These are phyloP conservation scores for Chrysolina haemoptera DNA, from an alignment of 2,888 invertebrate species.

Conservation along the genomic window DNA sequence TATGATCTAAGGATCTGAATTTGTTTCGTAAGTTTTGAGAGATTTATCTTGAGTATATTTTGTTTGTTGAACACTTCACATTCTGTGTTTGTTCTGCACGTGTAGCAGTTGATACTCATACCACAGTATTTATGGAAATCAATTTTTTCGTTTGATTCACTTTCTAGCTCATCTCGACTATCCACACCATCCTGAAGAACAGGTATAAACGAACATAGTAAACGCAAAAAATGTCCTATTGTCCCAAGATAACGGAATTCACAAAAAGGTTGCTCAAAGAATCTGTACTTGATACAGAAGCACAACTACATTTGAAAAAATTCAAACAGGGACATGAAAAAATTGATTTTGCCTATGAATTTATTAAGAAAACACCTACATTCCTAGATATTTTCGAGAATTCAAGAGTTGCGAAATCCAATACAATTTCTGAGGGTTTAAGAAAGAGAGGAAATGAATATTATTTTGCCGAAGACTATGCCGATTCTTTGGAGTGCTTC, in stretches of 20 bases:
- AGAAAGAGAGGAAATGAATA: not conserved
- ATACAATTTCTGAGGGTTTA: not conserved
- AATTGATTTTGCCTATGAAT: not conserved
- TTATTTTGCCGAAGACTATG: not conserved
- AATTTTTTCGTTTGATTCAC: too few relatives aligned
- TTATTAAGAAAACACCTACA: not conserved
- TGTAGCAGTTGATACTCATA: too few relatives aligned
- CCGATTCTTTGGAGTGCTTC: not conserved
- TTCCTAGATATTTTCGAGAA: not conserved
- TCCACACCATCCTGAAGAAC: too few relatives aligned
- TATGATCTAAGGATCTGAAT: too few relatives aligned
- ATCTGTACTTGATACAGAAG: not conserved
- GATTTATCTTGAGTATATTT: too few relatives aligned
- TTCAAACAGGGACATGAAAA: not conserved
- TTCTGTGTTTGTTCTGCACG: too few relatives aligned
- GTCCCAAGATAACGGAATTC: slow-evolving; percentile 1
- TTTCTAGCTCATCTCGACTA: too few relatives aligned
- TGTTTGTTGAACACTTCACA: too few relatives aligned
- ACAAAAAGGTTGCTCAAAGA: not conserved
- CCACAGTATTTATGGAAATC: too few relatives aligned
- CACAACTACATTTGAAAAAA: not conserved
- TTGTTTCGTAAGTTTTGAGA: too few relatives aligned
- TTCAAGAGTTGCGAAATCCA: slow-evolving; percentile 8
- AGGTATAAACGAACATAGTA: too few relatives aligned
- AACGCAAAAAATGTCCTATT: not conserved